Percentiles rank a stretch among this genome's conserved stretches.
These are phyloP conservation scores for Petromus typicus DNA, from an alignment of 2,113 vertebrate species.

Conservation along the genomic window DNA sequence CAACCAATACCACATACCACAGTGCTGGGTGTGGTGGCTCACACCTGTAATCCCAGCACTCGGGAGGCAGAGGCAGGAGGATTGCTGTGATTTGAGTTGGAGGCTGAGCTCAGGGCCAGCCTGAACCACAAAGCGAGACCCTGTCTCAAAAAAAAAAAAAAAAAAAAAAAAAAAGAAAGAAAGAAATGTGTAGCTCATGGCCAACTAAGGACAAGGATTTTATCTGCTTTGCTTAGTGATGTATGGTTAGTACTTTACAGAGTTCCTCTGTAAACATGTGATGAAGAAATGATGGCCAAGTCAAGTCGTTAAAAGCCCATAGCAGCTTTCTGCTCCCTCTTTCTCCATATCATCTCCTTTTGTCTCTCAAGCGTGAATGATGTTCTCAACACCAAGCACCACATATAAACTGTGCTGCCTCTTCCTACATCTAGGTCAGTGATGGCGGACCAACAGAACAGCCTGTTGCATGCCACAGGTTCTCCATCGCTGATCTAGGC, in stretches of 20 bases:
- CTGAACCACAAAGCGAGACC: too few species aligned
- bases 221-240: neutral
- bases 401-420: neutral
- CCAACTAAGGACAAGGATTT: neutral
- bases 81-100: too few species aligned
- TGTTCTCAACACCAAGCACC: neutral
- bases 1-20: too few species aligned
- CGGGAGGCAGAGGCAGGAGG: too few species aligned
- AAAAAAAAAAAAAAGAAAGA: too few species aligned
- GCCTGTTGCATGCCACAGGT: neutral
- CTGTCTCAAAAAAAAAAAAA: too few species aligned
- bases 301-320: constrained; percentile 26
- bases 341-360: neutral
- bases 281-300: constrained; percentile 44
- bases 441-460: neutral
- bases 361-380: neutral
- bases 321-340: neutral
- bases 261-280: neutral
- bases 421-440: neutral
- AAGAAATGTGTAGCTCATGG: neutral
- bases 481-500: neutral
- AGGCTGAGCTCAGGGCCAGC: too few species aligned
- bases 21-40: too few species aligned
- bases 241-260: neutral
- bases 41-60: too few species aligned